Percentiles rank a stretch among this genome's conserved stretches.
Evolutionary conservation across 2,113 vertebrate species (phyloP).

Genomic region (Platysternon megacephalum): DNA sequence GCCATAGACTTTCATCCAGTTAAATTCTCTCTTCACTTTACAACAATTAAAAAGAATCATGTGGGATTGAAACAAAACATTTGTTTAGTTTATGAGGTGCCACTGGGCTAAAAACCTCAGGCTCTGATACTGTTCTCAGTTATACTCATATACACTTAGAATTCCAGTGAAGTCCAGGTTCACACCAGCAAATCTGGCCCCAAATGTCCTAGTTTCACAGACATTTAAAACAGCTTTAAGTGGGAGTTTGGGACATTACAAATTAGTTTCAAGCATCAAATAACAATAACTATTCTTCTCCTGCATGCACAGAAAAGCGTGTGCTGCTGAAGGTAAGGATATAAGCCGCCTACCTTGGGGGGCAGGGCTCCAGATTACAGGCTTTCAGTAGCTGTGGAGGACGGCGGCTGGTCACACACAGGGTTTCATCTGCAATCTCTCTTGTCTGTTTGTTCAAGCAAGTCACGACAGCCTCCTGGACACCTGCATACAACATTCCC

Average conservation of each 20-base stretch:
- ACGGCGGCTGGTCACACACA: conserved; percentile 85
- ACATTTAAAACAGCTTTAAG: conserved; percentile 46
- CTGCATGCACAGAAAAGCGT: background rate
- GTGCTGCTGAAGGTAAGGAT: background rate
- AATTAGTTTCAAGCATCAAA: conserved; percentile 55
- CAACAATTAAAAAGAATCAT: fast-evolving
- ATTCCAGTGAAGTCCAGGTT: background rate
- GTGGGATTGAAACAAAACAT: background rate
- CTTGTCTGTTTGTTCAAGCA: conserved; percentile 96
- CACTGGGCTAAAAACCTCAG: background rate
- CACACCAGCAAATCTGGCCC: background rate
- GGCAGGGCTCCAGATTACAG: conserved; percentile 90
- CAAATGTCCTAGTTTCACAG: background rate
- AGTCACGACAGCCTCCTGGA: conserved; percentile 94
- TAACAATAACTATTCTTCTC: background rate
- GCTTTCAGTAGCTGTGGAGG: conserved; percentile 90
- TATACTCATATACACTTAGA: background rate
- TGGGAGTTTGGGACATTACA: conserved; percentile 48
- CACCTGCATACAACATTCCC: conserved; percentile 80
- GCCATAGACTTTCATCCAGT: background rate
- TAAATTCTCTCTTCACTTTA: background rate
- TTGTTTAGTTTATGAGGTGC: background rate
- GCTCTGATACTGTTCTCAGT: background rate
- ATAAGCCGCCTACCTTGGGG: conserved; percentile 84
- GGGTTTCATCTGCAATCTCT: conserved; percentile 82